Evolutionary conservation across 2,113 vertebrate species (phyloP), one percentile per base, ranked within the genome.

Genomic region (Engraulis encrasicolus): DNA sequence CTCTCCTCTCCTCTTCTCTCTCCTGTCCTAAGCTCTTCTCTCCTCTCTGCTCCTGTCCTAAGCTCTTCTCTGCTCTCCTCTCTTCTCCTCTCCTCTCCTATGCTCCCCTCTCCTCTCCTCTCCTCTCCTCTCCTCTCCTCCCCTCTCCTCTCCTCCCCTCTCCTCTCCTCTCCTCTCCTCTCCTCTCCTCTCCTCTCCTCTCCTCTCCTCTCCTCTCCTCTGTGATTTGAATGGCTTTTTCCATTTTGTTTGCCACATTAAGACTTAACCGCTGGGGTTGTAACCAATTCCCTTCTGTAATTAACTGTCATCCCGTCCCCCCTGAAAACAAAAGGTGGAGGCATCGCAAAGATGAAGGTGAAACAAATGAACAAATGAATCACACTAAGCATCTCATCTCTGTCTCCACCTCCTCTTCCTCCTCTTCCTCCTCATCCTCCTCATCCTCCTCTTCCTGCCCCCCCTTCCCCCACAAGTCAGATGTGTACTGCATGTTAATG

Each of bases 241-340:
- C 82, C 79, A 82, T 91, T 93, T 80, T 88, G 83, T 90, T 86
- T 82, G 79, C 78, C 86, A 85, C 88, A 91, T 90, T 90, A 82
- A 82, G 81, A 90, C 91, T 88, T 86, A 92, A 87, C 83, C 84
- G 78, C 82, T 61, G 49, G 79, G 78, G 48, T 82, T 87, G 81
- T 86, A 88, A 88, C 78, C 85, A 84, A 78, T 88, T 90, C 82
- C 86, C 86, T 88, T 89, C 87, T 85, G 83, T 89, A 91, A 92
- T 93, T 92, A 91, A 89, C 87, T 92, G 87, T 89, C 86, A 88
- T 61, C 54, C 80, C 58, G 84, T 82, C 58, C 85, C 89, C 91
- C 88, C n/a, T n/a, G n/a, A 84, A 88, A 91, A 88, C 90, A 85
- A 86, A 81, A 86, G 78, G 45, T 71, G 50, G 78, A 83, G 83